These are phyloP conservation scores for Willowsia nigromaculata DNA, from an alignment of 2,888 invertebrate genomes.

Conservation along the genomic window DNA sequence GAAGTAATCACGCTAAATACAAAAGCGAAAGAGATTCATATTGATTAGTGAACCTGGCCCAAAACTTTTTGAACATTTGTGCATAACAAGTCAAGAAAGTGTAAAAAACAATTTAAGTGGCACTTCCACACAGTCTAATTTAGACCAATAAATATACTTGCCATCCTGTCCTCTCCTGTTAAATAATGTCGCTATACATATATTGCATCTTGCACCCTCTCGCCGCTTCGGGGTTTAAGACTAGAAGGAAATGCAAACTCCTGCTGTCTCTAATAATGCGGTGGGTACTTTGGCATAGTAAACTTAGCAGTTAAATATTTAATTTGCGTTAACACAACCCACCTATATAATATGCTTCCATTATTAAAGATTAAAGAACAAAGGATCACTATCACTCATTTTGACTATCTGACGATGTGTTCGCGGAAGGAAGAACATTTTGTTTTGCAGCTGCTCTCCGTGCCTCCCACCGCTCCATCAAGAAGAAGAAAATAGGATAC, in stretches of 20 bases:
- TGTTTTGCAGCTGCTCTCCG: conserved; percentile 39
- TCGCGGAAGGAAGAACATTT: neutral
- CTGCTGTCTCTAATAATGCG: conserved; percentile 6
- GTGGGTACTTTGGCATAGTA: conserved; percentile 13
- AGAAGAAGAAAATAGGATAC: conserved; percentile 56
- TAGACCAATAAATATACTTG: too few species aligned
- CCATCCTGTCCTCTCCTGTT: neutral
- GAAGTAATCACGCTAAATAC: too few species aligned
- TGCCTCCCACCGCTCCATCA: conserved; percentile 58
- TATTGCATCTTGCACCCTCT: too few species aligned
- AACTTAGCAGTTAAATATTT: neutral
- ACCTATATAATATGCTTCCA: neutral
- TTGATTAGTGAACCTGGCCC: too few species aligned
- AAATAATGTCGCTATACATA: too few species aligned
- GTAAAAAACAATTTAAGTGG: too few species aligned
- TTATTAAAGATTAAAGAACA: neutral
- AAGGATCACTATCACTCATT: conserved; percentile 5
- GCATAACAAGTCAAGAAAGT: too few species aligned
- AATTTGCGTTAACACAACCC: neutral
- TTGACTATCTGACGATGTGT: neutral
- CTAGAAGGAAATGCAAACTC: conserved; percentile 26
- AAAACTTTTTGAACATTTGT: too few species aligned
- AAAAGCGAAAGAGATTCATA: too few species aligned
- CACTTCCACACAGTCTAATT: too few species aligned
- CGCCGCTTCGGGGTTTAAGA: too few species aligned